These are phyloP conservation scores for Apistogramma diplotaenia DNA, from an alignment of 2,113 vertebrate species.

Conservation along the genomic window DNA sequence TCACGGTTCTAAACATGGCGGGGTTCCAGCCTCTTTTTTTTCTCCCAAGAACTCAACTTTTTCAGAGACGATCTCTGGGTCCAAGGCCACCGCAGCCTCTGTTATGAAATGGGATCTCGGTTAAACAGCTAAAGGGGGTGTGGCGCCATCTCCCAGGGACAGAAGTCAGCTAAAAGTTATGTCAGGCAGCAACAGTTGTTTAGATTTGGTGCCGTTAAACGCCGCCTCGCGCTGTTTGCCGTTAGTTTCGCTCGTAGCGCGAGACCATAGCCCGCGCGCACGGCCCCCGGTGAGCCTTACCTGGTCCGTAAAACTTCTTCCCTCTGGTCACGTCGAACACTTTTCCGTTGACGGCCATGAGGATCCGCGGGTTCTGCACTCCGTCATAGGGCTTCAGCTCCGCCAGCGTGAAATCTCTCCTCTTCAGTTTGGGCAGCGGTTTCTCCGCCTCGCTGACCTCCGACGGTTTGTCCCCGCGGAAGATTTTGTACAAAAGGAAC, in stretches of 20 bases:
- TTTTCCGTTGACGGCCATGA: constrained; percentile 92
- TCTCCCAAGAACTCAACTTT: not conserved
- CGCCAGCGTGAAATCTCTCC: constrained; percentile 85
- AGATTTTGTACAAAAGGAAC: constrained; percentile 91
- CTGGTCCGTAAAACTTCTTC: constrained; percentile 93
- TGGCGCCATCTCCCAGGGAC: constrained; percentile 8
- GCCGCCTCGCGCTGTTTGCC: not conserved
- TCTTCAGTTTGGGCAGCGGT: constrained; percentile 83
- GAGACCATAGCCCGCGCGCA: not conserved
- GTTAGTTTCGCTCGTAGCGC: not conserved
- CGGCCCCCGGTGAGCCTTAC: constrained; percentile 60
- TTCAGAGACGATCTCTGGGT: constrained; percentile 50
- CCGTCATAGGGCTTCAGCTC: constrained; percentile 87
- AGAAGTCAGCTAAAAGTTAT: not conserved
- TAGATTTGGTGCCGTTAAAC: not conserved
- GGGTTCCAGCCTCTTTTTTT: not conserved
- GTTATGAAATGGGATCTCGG: constrained; percentile 38
- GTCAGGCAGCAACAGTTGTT: not conserved
- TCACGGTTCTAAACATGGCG: not conserved
- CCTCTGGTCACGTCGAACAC: constrained; percentile 94
- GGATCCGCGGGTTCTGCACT: constrained; percentile 82
- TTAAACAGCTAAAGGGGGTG: constrained; percentile 8
- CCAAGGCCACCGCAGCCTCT: constrained; percentile 20
- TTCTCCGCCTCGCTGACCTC: constrained; percentile 69
- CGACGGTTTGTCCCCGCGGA: constrained; percentile 84